Evolutionary conservation across 2,888 invertebrate species (phyloP).

Genomic region (Drosophila percnosoma): DNA sequence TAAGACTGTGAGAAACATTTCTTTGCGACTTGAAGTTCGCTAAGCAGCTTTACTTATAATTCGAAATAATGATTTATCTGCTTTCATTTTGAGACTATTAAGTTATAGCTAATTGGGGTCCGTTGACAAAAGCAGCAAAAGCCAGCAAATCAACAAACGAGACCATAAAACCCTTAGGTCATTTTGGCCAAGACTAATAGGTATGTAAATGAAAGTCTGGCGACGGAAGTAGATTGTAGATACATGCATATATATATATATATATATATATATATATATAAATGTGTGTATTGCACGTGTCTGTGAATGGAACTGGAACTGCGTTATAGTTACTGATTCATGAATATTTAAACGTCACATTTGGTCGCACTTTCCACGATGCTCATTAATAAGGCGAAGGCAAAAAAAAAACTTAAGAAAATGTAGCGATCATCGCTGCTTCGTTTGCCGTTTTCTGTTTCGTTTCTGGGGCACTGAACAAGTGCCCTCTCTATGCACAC

Average conservation of each 20-base stretch:
- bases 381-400: conserved; percentile 81
- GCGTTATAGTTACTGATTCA: conserved; percentile 81
- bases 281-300: conserved; percentile 39
- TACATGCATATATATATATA: neutral
- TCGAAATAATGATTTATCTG: conserved; percentile 18
- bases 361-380: conserved; percentile 83
- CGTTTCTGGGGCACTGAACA: conserved; percentile 75
- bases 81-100: conserved; percentile 18
- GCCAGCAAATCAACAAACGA: conserved; percentile 25
- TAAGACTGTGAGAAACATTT: conserved; percentile 15
- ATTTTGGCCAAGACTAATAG: conserved; percentile 54
- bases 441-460: conserved; percentile 54
- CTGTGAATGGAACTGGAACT: conserved; percentile 61
- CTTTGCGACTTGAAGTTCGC: neutral
- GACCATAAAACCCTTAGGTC: conserved; percentile 32
- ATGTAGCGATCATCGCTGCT: conserved; percentile 71
- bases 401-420: conserved; percentile 65
- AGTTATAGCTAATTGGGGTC: conserved; percentile 30
- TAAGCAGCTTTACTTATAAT: conserved; percentile 4
- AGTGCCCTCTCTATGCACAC: conserved; percentile 78
- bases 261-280: neutral
- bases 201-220: conserved; percentile 65
- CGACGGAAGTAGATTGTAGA: conserved; percentile 63
- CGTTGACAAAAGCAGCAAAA: conserved; percentile 48
- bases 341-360: conserved; percentile 85